Conservation (phyloP, 2,113 vertebrate species). For the Gorilla gorilla region DNA sequence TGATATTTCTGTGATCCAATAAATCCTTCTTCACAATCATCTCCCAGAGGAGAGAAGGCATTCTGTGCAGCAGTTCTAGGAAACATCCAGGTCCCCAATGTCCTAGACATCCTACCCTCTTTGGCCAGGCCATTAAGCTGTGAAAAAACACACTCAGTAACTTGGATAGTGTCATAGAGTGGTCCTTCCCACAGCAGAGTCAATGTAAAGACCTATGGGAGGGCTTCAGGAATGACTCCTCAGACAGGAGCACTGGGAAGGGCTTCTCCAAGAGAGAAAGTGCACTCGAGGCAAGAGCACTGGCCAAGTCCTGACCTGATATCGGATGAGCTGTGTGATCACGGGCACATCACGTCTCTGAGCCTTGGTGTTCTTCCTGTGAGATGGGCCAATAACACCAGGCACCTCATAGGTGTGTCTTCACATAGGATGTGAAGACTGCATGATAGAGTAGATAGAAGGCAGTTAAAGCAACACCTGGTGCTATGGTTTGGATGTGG, state of each 20-base stretch:
- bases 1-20: not conserved
- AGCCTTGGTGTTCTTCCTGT: not conserved
- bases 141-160: not conserved
- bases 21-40: not conserved
- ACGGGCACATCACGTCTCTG: not conserved
- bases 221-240: accelerated
- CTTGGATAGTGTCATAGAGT: not conserved
- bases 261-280: not conserved
- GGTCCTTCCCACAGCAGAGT: too few relatives aligned
- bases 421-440: too few relatives aligned
- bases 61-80: not conserved
- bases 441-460: too few relatives aligned
- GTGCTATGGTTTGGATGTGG: too few relatives aligned
- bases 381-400: not conserved
- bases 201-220: not conserved
- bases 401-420: not conserved
- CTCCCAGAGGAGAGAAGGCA: not conserved
- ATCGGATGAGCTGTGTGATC: too few relatives aligned
- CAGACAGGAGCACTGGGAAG: not conserved
- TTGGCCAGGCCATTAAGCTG: not conserved
- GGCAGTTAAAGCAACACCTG: too few relatives aligned
- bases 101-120: not conserved
- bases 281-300: not conserved
- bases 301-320: too few relatives aligned
- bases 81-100: too few relatives aligned